Evolutionary conservation across 1,140 invertebrate species (phyloP).

Genomic region (Bombyx mandarina): DNA sequence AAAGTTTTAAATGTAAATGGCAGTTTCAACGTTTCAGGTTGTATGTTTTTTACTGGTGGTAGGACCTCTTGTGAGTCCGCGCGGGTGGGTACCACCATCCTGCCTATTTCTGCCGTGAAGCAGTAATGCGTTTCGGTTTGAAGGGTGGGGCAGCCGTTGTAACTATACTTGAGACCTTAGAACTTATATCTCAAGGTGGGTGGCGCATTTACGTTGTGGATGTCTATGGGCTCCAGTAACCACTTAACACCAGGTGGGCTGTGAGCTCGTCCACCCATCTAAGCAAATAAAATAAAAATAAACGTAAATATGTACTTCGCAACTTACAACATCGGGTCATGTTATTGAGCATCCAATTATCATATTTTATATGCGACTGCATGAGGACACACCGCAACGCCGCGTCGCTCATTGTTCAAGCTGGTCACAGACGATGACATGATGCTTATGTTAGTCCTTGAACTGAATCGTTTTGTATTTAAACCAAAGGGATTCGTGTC

Average conservation of each 20-base stretch:
- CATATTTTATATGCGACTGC: constrained; percentile 60
- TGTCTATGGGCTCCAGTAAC: too few species aligned
- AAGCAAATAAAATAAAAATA: too few species aligned
- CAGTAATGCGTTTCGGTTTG: too few species aligned
- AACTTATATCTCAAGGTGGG: too few species aligned
- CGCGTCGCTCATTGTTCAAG: constrained; percentile 57
- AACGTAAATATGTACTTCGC: background rate
- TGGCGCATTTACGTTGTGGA: too few species aligned
- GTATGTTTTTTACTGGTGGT: background rate
- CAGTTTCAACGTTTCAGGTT: background rate
- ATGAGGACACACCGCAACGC: constrained; percentile 50
- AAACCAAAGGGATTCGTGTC: constrained; percentile 61
- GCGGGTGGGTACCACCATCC: too few species aligned
- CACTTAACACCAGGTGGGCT: too few species aligned
- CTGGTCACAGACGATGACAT: constrained; percentile 57
- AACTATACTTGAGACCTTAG: too few species aligned
- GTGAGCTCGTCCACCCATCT: too few species aligned
- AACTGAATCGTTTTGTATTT: constrained; percentile 63
- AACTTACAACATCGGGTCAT: constrained; percentile 14
- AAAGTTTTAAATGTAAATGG: background rate
- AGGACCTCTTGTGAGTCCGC: too few species aligned
- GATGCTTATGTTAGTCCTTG: constrained; percentile 61
- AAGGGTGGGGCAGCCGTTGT: too few species aligned
- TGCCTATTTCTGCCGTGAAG: too few species aligned
- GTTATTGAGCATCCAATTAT: constrained; percentile 53